phyloP scores from a whole-genome alignment of 2,113 vertebrate genomes.

The Xerus inauris region DNA sequence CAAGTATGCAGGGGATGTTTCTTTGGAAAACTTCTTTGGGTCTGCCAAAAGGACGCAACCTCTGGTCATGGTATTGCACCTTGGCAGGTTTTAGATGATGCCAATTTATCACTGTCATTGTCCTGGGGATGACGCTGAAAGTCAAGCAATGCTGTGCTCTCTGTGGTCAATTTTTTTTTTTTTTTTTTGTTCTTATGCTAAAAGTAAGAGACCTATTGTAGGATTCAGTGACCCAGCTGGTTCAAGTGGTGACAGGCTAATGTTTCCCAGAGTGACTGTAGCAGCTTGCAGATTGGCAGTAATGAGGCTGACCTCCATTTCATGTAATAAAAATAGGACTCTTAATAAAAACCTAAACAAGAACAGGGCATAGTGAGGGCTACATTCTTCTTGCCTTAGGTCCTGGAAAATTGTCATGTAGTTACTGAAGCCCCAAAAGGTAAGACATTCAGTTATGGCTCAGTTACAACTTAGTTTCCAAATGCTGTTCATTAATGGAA shows the following conservation, averaged over 20 bases:
- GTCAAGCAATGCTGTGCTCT: conserved; percentile 36
- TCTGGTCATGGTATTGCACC: not conserved
- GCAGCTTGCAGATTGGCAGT: conserved; percentile 67
- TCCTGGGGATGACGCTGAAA: conserved; percentile 47
- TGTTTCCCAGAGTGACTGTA: conserved; percentile 65
- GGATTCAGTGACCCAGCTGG: conserved; percentile 57
- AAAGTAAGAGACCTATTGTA: conserved; percentile 36
- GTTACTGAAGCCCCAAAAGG: conserved; percentile 38
- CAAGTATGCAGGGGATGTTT: not conserved
- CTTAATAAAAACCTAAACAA: conserved; percentile 65
- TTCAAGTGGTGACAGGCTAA: conserved; percentile 64
- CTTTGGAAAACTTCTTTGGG: conserved; percentile 32
- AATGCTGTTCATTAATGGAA: not conserved
- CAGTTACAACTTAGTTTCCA: conserved; percentile 60
- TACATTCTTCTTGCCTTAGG: conserved; percentile 55
- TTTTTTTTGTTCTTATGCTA: conserved; percentile 43
- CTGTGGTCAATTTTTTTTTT: conserved; percentile 44
- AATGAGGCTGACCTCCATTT: conserved; percentile 57
- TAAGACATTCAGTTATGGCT: conserved; percentile 30
- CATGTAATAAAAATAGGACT: conserved; percentile 63
- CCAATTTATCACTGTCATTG: conserved; percentile 47
- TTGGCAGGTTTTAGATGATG: not conserved
- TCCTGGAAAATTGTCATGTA: conserved; percentile 56
- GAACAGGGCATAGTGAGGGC: not conserved
- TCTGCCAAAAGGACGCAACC: not conserved